Conservation (phyloP, 2,888 invertebrate species). For the Ichneumoninae sp. region DNA sequence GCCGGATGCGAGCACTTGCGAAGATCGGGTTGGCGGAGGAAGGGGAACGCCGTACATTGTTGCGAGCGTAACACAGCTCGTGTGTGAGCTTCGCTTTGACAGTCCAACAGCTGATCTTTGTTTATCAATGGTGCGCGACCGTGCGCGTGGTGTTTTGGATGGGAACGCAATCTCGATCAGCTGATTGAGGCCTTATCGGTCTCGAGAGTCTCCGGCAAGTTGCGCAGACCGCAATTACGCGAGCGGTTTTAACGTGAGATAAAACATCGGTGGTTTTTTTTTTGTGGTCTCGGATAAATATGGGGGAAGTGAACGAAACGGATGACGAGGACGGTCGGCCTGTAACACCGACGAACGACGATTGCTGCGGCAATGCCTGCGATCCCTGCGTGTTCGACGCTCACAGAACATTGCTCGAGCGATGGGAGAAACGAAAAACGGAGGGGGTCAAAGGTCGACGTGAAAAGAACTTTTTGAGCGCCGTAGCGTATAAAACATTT, state of each 20-base stretch:
- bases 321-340: conserved; percentile 70
- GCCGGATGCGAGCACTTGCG: neutral
- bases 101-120: conserved; percentile 52
- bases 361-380: conserved; percentile 81
- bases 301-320: conserved; percentile 23
- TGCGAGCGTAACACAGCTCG: neutral
- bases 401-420: conserved; percentile 75
- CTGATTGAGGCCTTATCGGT: conserved; percentile 20
- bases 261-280: neutral
- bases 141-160: neutral
- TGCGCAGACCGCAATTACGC: neutral
- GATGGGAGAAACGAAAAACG: conserved; percentile 73
- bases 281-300: conserved; percentile 3
- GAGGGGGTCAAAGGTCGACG: conserved; percentile 31
- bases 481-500: conserved; percentile 72
- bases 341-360: conserved; percentile 74
- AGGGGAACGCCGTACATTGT: neutral
- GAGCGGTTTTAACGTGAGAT: neutral
- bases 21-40: neutral
- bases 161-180: conserved; percentile 45
- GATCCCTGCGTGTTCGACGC: conserved; percentile 81
- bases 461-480: conserved; percentile 67
- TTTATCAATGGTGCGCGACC: conserved; percentile 20
- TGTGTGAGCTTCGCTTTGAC: neutral
- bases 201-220: neutral